Evolutionary conservation across 2,113 vertebrate genomes (phyloP).

Genomic region (Oryzias celebensis): DNA sequence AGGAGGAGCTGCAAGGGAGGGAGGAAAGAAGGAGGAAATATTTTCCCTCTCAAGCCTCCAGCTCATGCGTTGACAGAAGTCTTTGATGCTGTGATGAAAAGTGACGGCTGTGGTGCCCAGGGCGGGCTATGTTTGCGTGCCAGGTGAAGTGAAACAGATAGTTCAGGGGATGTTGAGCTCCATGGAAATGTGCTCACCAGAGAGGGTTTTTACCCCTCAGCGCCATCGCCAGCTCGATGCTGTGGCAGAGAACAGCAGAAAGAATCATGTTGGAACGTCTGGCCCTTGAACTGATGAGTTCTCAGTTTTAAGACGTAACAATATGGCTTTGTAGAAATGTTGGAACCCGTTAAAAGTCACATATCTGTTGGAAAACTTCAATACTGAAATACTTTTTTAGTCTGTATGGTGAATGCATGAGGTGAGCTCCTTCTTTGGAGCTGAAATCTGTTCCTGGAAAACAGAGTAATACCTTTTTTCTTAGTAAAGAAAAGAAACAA

Average conservation of each 20-base stretch:
- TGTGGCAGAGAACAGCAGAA: constrained; percentile 21
- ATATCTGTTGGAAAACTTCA: no score
- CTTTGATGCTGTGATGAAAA: constrained; percentile 67
- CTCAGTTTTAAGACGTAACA: constrained; percentile 1
- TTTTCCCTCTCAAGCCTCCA: constrained; percentile 27
- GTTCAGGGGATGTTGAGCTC: constrained; percentile 38
- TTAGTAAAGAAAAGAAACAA: no score
- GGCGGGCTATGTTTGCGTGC: constrained; percentile 35
- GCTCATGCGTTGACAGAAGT: constrained; percentile 32
- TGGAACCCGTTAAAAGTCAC: no score
- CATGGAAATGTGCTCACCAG: constrained; percentile 37
- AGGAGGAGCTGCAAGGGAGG: constrained; percentile 8
- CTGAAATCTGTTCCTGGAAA: no score
- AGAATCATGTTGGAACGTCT: constrained; percentile 4
- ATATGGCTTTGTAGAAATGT: neutral
- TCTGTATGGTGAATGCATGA: no score
- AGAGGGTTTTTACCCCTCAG: constrained; percentile 15
- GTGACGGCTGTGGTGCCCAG: constrained; percentile 47
- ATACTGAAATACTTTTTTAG: no score
- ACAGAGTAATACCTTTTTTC: no score
- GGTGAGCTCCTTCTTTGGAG: no score
- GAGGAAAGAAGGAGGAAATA: constrained; percentile 14
- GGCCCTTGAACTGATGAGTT: neutral
- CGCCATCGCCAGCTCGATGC: constrained; percentile 11
- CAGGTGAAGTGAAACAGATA: constrained; percentile 61